Base-by-base conservation (phyloP, 1,140 invertebrate species). In the Trialeurodes vaporariorum region DNA sequence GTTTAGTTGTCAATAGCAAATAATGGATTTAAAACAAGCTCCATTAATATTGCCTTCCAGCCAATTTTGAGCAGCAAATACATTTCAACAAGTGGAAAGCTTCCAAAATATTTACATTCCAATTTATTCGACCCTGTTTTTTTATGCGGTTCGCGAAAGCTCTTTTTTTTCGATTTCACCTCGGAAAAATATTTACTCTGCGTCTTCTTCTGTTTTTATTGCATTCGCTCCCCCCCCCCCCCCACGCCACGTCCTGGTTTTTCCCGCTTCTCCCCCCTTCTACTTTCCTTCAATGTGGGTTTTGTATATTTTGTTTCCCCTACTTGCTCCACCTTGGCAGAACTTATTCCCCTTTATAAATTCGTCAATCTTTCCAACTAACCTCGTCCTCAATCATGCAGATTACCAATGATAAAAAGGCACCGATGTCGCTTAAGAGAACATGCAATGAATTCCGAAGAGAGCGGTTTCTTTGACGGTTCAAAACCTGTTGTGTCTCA, bases 71-170 rank as follows among this genome's bases (percentile, higher is more conserved):
- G n/a, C n/a, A n/a, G n/a, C n/a, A n/a, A n/a, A n/a, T n/a, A n/a
- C 34, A 5, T 5, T 49, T 17, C 34, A 49, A 49, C 34, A 49
- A 49, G 34, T 49, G 34, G 34, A 17, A 5, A 17, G 5, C 34
- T 49, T 17, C 34, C 5, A 49, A 49, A 49, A 49, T 49, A 49
- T 49, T 49, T 49, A 49, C 34, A 49, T 49, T 49, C 17, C 34
- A 49, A 49, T 49, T 49, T 49, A 49, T 49, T 49, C 34, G 34
- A n/a, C n/a, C n/a, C n/a, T n/a, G n/a, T n/a, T n/a, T n/a, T n/a
- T n/a, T n/a, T n/a, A n/a, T n/a, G 34, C 5, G 17, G 34, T 49
- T 5, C 34, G 34, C 34, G 34, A 5, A 17, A 9, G 17, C 17
- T 49, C 34, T 49, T 49, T 49, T 49, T 9, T 49, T 49, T 49